Evolutionary conservation across 2,888 invertebrate genomes (phyloP), one percentile per base, ranked within the genome.

Genomic region (Watsonalla cultraria): DNA sequence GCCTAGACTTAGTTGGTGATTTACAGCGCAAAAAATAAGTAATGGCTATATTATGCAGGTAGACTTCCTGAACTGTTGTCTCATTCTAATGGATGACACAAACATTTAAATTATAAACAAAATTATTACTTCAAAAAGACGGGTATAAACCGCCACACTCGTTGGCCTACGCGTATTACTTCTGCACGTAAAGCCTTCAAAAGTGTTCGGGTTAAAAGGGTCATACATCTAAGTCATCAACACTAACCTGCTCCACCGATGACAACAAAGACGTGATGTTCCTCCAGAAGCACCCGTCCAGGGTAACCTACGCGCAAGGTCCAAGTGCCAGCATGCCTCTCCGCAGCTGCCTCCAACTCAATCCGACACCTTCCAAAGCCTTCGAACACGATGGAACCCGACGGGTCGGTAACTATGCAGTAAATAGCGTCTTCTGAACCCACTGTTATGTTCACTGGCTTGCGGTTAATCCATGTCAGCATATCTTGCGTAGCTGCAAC

Each of bases 341-440:
- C 13, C 0, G 64, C 68, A 0, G 75, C 83, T 50, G 74, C 74
- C 5, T 75, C 69, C 11, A 89, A 15, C 0, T 54, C 58, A n/a
- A 88, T 59, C 45, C 55, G 64, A 59, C 90, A 90, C 54, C 62
- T 72, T 2, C 88, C 84, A 51, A 87, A 87, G 45, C 71, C 71
- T 35, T 87, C 82, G 55, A 72, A 85, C 6, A 78, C 61, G 0
- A 58, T 59, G 13, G 60, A 51, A 0, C 68, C 70, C 11, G 51
- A 46, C 0, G 78, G 72, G 37, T 80, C 75, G 6, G 62, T 55
- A 0, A 87, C 55, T 53, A 60, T 76, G 59, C 90, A 90, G 69
- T 84, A 89, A 0, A 82, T 66, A 0, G 81, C 74, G 51, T 79
- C 63, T 51, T 75, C 73, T 0, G 87, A 80, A 0, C 90, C 89